phyloP scores from a whole-genome alignment of 2,797 vertebrate species.

The Ara ararauna region DNA sequence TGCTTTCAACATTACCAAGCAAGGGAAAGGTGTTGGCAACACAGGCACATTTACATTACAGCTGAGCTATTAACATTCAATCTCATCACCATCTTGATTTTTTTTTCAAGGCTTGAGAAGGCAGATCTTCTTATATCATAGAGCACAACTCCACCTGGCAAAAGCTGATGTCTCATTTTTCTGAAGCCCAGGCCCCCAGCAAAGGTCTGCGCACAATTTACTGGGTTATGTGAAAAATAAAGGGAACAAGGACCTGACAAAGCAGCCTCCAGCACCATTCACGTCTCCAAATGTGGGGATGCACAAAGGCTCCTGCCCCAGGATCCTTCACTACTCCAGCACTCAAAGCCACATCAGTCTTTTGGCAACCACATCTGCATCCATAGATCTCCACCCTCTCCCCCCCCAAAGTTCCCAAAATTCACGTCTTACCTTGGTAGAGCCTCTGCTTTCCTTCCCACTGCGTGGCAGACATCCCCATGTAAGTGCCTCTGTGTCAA shows the following conservation, averaged over 20 bases:
- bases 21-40: too few species aligned
- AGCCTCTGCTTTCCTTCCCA: not conserved
- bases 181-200: not conserved
- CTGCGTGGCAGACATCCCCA: fast-evolving
- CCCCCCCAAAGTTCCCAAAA: not conserved
- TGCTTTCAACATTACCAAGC: not conserved
- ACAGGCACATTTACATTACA: not conserved
- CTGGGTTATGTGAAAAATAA: not conserved
- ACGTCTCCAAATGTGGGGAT: fast-evolving
- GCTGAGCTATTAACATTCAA: not conserved
- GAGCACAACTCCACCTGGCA: not conserved
- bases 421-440: not conserved
- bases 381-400: fast-evolving
- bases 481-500: fast-evolving
- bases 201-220: not conserved
- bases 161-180: not conserved
- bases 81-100: not conserved
- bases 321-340: not conserved
- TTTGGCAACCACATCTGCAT: not conserved
- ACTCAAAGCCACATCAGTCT: not conserved
- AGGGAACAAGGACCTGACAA: not conserved
- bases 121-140: not conserved
- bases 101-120: not conserved
- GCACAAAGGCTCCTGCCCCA: not conserved
- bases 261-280: not conserved